Base-by-base conservation (phyloP, 2,797 vertebrate species). In the Enteromius unitaeniatus region DNA sequence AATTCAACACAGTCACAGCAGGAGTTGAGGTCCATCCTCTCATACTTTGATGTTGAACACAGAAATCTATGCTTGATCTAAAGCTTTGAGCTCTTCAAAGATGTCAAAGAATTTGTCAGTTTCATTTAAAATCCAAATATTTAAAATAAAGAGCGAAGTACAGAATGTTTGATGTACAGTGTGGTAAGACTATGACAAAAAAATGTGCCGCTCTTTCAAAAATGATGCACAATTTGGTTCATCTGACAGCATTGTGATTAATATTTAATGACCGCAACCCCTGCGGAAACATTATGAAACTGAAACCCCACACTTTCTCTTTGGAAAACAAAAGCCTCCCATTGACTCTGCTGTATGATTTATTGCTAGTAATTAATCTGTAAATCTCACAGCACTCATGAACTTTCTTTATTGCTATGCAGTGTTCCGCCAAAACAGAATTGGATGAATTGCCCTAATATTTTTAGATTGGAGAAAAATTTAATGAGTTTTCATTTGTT, bases 111-210 rank as follows among this genome's bases (percentile, higher is more conserved):
- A 80, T 17, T 21, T 77, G 74, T 69, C 78, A 68, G 31, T 17
- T 79, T 79, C 2, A 68, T 79, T 79, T 69, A 69, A 40, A 80
- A 55, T 80, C 34, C n/a, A 51, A 79, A 65, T 79, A 64, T n/a
- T 19, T 34, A 23, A 14, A 77, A 11, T n/a, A 68, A n/a, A 17
- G 17, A 2, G 65, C 1, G 2, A 42, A 6, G n/a, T 17, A 47
- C n/a, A 53, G 4, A 47, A 17, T 11, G 62, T 53, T 53, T 37
- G 10, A 49, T 19, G 19, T 34, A 53, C 13, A 51, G 13, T 79
- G 8, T 13, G 6, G 11, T 34, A 78, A 45, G 23, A 31, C 19
- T 11, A 14, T 3, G 10, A 10, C 26, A 40, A 49, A 49, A n/a
- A 49, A 19, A 78, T 34, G 21, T 17, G 19, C 0, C 0, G 2